These are phyloP conservation scores for Porites australiensis DNA, from an alignment of 64 coral and sea anemone species.

Conservation along the genomic window DNA sequence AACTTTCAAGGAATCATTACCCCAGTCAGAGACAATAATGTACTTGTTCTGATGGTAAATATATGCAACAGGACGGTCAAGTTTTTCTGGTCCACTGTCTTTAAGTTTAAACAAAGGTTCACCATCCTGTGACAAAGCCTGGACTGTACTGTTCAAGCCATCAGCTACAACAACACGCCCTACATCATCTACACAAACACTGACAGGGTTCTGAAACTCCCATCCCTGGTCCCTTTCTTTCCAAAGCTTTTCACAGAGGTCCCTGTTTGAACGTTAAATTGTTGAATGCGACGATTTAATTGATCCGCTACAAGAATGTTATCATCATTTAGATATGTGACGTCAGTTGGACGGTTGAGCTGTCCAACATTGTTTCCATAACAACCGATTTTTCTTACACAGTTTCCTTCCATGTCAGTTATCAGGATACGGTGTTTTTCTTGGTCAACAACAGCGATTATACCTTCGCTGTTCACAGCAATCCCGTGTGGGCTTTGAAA, in stretches of 20 bases:
- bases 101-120: slow-evolving; percentile 12
- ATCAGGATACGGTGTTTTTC: too few species aligned
- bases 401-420: too few species aligned
- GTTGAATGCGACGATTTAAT: slow-evolving; percentile 2
- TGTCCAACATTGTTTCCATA: neutral
- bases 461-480: too few species aligned
- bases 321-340: slow-evolving; percentile 27
- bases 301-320: slow-evolving; percentile 16
- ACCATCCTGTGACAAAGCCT: slow-evolving; percentile 37
- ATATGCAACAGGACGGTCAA: neutral
- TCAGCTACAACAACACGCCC: slow-evolving; percentile 11
- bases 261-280: slow-evolving; percentile 13
- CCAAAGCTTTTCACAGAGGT: slow-evolving; percentile 28
- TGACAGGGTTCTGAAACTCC: slow-evolving; percentile 28
- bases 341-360: neutral
- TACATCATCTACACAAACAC: slow-evolving; percentile 34
- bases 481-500: too few species aligned
- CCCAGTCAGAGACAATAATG: slow-evolving; percentile 11
- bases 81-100: neutral
- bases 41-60: slow-evolving; percentile 4
- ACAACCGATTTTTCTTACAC: neutral
- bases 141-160: neutral
- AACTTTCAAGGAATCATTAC: slow-evolving; percentile 57
- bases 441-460: too few species aligned
- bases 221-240: slow-evolving; percentile 25